These are phyloP conservation scores for Palythoa grandiflora DNA, from an alignment of 92 coral and sea anemone species.

Conservation along the genomic window DNA sequence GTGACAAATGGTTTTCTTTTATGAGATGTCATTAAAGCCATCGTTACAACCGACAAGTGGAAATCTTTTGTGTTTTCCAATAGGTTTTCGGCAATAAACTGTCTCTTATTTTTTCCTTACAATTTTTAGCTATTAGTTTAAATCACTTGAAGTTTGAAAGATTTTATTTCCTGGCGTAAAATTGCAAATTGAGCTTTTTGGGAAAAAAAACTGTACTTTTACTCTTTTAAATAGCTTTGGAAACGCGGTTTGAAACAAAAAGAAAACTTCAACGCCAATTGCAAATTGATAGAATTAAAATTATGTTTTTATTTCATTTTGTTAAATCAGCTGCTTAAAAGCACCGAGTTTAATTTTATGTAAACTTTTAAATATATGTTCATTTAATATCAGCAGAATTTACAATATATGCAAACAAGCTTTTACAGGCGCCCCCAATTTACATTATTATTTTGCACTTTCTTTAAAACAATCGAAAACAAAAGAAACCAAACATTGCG, in stretches of 20 bases:
- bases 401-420: too few relatives aligned
- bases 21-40: not conserved
- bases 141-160: not conserved
- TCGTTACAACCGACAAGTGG: not conserved
- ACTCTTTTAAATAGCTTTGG: not conserved
- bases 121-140: not conserved
- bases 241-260: not conserved
- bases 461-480: too few relatives aligned
- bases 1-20: not conserved
- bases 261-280: not conserved
- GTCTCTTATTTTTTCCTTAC: not conserved
- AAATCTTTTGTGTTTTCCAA: not conserved
- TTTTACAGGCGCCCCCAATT: too few relatives aligned
- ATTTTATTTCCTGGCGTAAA: not conserved
- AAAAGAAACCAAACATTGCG: too few relatives aligned
- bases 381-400: too few relatives aligned
- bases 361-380: too few relatives aligned
- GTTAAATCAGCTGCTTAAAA: slow-evolving; percentile 14
- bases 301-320: not conserved
- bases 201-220: too few relatives aligned
- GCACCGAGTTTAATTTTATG: not conserved
- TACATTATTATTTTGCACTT: too few relatives aligned
- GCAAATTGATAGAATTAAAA: not conserved
- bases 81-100: not conserved
- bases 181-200: not conserved